Conservation (phyloP, 2,797 vertebrate species). For the Syndactyla subalaris region DNA sequence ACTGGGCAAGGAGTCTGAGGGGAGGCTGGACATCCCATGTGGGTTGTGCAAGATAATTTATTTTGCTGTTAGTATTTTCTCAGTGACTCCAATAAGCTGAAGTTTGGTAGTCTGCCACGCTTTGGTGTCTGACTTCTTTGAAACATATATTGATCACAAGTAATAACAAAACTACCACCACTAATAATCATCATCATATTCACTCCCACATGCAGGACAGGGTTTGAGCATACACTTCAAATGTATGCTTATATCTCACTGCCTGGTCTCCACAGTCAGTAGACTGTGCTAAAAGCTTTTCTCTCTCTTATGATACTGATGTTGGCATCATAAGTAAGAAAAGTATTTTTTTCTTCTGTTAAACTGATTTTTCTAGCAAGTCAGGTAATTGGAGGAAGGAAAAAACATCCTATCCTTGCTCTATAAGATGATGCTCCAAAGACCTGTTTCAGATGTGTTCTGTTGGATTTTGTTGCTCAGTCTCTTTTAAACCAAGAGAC, state of each 20-base stretch:
- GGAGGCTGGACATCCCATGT: not conserved
- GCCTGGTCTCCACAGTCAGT: not conserved
- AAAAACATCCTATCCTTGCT: not conserved
- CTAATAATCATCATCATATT: accelerated
- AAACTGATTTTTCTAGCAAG: not conserved
- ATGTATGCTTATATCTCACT: not conserved
- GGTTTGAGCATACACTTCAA: not conserved
- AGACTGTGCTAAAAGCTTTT: not conserved
- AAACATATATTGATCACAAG: not conserved
- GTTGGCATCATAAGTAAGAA: not conserved
- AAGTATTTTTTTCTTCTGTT: not conserved
- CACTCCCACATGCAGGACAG: not conserved
- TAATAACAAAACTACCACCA: not conserved
- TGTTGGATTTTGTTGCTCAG: not conserved
- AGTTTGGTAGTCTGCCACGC: not conserved
- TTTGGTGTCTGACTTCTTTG: not conserved
- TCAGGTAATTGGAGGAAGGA: not conserved
- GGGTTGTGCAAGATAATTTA: not conserved
- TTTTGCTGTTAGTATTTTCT: not conserved
- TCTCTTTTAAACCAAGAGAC: not conserved
- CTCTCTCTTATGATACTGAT: not conserved
- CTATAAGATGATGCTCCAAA: not conserved
- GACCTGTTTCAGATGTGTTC: not conserved
- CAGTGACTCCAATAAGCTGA: not conserved
- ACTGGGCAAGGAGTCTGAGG: not conserved